Evolutionary conservation across 2,113 vertebrate species (phyloP).

Genomic region (Narcine bancroftii): DNA sequence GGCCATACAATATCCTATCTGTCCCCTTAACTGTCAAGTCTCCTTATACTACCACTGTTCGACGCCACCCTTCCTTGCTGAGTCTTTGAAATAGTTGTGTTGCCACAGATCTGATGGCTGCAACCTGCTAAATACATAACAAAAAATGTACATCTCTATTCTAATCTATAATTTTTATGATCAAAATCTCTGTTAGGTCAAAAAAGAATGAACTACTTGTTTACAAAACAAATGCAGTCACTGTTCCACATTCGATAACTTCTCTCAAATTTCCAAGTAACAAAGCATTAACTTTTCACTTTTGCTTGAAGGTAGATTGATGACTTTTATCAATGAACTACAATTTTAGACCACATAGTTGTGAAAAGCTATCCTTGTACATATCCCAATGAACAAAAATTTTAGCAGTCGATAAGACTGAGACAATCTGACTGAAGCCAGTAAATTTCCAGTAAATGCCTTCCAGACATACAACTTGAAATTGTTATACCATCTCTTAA

Average conservation of each 20-base stretch:
- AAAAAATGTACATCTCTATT: not conserved
- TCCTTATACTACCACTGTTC: too few species aligned
- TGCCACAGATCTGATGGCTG: too few species aligned
- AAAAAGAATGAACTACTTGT: not conserved
- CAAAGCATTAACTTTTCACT: not conserved
- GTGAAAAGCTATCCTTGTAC: not conserved
- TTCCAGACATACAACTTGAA: slow-evolving; percentile 40
- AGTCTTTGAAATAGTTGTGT: too few species aligned
- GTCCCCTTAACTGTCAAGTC: too few species aligned
- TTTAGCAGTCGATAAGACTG: not conserved
- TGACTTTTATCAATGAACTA: not conserved
- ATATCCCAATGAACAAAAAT: not conserved
- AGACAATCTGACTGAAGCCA: not conserved
- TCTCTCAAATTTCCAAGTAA: not conserved
- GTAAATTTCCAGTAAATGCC: slow-evolving; percentile 38
- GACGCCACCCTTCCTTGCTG: too few species aligned
- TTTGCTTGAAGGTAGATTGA: not conserved
- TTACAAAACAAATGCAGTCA: not conserved
- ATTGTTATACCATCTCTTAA: slow-evolving; percentile 40
- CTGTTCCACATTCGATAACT: not conserved
- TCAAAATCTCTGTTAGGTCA: not conserved
- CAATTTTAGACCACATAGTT: not conserved
- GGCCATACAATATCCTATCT: too few species aligned
- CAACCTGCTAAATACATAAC: not conserved
- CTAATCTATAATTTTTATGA: not conserved